Base-by-base conservation (phyloP, 2,888 invertebrate species). In the Lepas anatifera region DNA sequence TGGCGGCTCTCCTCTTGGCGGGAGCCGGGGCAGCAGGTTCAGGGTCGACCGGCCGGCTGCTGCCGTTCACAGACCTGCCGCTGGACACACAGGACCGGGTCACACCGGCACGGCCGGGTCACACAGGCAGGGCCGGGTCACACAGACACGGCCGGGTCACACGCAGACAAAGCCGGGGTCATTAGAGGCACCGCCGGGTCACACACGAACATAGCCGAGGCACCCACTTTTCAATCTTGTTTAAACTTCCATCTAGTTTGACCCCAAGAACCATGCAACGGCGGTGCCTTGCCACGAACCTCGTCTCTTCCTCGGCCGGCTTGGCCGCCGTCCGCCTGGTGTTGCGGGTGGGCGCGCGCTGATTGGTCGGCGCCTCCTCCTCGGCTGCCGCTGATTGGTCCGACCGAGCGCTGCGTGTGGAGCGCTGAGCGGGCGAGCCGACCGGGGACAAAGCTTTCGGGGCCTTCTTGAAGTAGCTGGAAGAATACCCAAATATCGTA, bases 391-490 rank as follows among this genome's bases (percentile, higher is more conserved):
- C 7, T 22, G 58, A 35, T 35, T 32, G 35, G 58, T 58, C 58
- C 32, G 22, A 22, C 3, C 58, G 58, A 22, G 3, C 22, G 22
- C 58, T 32, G 35, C 58, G 32, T 16, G 58, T 29, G 11, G 52
- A 32, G 7, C 58, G 32, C 22, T 35, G 58, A 3, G 22, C 35
- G 22, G 32, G 32, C 3, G 58, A 16, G 48, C 25, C 11, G 22
- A 35, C n/a, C 22, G 58, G 58, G 3, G 58, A 58, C 22, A 22
- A 4, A 8, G 29, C 22, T 22, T 32, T 32, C 6, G 58, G 35
- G 25, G 58, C 58, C 58, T 35, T 58, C 58, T 58, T 58, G 35
- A 58, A 58, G 58, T 58, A 58, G 58, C 58, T 58, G 52, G n/a
- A n/a, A n/a, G n/a, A n/a, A n/a, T n/a, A n/a, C n/a, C n/a, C n/a